These are phyloP conservation scores for Urocolius indicus DNA, from an alignment of 2,113 vertebrate species.

Conservation along the genomic window DNA sequence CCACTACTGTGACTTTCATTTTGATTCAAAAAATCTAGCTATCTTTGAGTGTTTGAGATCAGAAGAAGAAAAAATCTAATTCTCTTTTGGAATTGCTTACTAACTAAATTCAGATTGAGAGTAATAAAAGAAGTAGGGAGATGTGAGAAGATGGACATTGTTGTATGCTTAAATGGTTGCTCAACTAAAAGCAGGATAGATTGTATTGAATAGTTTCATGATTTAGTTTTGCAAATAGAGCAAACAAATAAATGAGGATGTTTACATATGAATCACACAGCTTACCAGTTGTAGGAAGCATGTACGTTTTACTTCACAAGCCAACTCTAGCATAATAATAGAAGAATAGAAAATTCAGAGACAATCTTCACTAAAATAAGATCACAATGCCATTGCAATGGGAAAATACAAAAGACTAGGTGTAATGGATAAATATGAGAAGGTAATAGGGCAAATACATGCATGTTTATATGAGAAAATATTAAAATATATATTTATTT, in stretches of 20 bases:
- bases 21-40: neutral
- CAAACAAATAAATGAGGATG: neutral
- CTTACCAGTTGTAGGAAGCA: neutral
- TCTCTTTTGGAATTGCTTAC: neutral
- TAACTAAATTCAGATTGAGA: neutral
- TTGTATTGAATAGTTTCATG: neutral
- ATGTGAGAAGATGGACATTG: neutral
- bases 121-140: neutral
- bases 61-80: neutral
- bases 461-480: no score
- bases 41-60: neutral
- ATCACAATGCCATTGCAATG: neutral
- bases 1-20: neutral
- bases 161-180: neutral
- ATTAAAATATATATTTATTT: no score
- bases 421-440: no score
- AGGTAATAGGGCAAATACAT: no score
- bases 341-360: neutral
- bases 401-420: no score
- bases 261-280: neutral
- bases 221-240: neutral
- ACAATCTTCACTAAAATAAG: neutral
- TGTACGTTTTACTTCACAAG: neutral
- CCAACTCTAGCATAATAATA: neutral
- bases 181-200: neutral